Base-by-base conservation (phyloP, 2,888 invertebrate species). In the Gandaritis pyraliata region DNA sequence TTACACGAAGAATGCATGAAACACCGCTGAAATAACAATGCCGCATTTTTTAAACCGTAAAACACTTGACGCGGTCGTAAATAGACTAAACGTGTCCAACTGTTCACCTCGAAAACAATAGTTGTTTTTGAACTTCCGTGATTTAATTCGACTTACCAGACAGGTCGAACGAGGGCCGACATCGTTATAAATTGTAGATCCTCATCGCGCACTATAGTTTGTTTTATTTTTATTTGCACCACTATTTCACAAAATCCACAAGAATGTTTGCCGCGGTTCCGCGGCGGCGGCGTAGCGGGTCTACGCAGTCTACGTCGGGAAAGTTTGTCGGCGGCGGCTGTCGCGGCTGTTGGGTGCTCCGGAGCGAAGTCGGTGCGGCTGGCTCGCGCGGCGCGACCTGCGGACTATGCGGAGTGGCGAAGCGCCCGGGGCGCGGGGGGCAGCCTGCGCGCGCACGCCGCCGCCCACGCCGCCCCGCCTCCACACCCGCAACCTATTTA, bases 401-500 rank as follows among this genome's bases (percentile, higher is more conserved):
- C 87, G 86, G 86, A 87, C 87, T 87, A 82, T 80, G 87, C 86
- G 82, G 85, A 78, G 73, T 72, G 66, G 66, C 69, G 77, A 68
- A 66, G 61, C 67, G 65, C n/a, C n/a, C 61, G 69, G 73, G 73
- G 77, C 77, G 72, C 71, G 74, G 66, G 76, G 75, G 72, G 65
- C 70, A 59, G 68, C 41, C 51, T 73, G 84, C 81, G 80, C 86
- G 89, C 90, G 88, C 89, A 87, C 83, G 82, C 84, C 81, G 79
- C 86, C 86, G 89, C 90, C 88, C 88, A 87, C 83, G 82, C 85
- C 85, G 88, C 83, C 83, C 91, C 88, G 88, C 90, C 89, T 89
- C 88, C 88, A 85, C 87, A 88, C 91, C 90, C 90, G 90, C 92
- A 92, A 92, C 92, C 92, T 92, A 91, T 92, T 92, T 91, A 90